Conservation (phyloP, 2,113 vertebrate genomes). For the Callocephalon fimbriatum region DNA sequence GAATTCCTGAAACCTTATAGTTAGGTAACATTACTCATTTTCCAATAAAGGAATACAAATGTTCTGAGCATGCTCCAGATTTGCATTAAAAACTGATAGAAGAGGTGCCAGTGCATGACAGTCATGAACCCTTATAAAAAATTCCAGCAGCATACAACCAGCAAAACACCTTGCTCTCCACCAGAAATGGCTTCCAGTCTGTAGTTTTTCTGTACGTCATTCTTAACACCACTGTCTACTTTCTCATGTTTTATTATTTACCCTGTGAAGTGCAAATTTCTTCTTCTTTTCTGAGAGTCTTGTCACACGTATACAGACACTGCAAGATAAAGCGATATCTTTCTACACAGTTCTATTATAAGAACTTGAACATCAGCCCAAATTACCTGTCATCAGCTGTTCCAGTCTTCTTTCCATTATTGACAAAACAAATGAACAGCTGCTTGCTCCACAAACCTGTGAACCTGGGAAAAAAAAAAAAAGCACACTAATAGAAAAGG, state of each 20-base stretch:
- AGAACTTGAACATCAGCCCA: slow-evolving; percentile 64
- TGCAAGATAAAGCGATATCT: slow-evolving; percentile 71
- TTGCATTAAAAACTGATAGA: background rate
- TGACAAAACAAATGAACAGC: slow-evolving; percentile 73
- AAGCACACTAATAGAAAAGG: slow-evolving; percentile 25
- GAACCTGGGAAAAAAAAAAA: background rate
- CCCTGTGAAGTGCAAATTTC: slow-evolving; percentile 59
- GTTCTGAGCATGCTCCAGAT: background rate
- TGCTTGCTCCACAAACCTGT: slow-evolving; percentile 59
- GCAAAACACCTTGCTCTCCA: background rate
- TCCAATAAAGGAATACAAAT: background rate
- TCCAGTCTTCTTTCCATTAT: slow-evolving; percentile 64
- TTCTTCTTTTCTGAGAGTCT: slow-evolving; percentile 59
- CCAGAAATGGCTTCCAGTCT: background rate
- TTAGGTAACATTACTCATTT: background rate
- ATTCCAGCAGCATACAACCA: background rate
- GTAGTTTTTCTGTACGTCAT: background rate
- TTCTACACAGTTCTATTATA: slow-evolving; percentile 61
- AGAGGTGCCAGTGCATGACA: background rate
- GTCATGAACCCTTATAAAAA: background rate
- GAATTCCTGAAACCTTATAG: background rate
- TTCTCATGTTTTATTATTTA: slow-evolving; percentile 70
- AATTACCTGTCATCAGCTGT: slow-evolving; percentile 74
- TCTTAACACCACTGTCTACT: slow-evolving; percentile 37
- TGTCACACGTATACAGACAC: slow-evolving; percentile 64